A percentile compares a stretch with the other conserved stretches of the same genome.
Evolutionary conservation across 2,797 vertebrate species (phyloP).

Genomic region (Tokudaia tokunoshimensis): DNA sequence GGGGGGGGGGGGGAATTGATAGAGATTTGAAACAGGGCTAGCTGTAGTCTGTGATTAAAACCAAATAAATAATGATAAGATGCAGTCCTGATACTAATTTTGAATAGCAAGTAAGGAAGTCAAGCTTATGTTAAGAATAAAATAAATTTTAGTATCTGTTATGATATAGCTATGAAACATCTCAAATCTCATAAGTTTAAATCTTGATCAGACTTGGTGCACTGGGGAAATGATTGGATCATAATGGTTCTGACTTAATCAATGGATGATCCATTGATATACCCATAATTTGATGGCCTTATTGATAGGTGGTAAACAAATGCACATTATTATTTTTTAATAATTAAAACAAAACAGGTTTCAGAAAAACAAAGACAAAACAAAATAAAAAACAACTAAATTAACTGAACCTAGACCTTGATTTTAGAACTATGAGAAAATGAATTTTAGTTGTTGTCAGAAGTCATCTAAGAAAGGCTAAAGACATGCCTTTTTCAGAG

Average conservation of each 20-base stretch:
- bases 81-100: background rate
- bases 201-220: background rate
- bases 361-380: background rate
- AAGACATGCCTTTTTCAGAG: background rate
- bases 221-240: background rate
- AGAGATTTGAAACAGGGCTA: slow-evolving; percentile 15
- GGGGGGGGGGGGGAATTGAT: background rate
- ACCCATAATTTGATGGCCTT: background rate
- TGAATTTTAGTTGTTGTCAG: background rate
- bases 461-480: background rate
- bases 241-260: background rate
- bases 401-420: background rate
- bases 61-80: slow-evolving; percentile 1
- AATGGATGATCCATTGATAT: background rate
- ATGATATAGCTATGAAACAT: background rate
- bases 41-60: background rate
- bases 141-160: slow-evolving; percentile 20
- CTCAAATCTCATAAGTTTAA: background rate
- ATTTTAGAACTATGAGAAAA: background rate
- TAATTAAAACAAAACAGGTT: background rate
- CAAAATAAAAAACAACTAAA: background rate
- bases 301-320: background rate
- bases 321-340: background rate
- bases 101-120: background rate
- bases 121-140: slow-evolving; percentile 45